Conservation (phyloP, 1,140 invertebrate genomes). For the Diabrotica virgifera region DNA sequence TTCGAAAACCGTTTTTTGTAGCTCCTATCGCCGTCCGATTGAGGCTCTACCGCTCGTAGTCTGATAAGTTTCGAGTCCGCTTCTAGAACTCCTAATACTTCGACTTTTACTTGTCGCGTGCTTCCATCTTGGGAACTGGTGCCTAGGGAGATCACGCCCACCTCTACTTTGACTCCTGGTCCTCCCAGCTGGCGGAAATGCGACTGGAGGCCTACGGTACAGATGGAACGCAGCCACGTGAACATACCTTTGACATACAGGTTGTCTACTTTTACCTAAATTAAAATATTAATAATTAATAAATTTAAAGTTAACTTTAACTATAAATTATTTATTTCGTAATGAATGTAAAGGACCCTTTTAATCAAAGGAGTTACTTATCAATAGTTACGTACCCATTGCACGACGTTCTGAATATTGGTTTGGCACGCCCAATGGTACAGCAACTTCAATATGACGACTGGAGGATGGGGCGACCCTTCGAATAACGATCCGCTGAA, state of each 20-base stretch:
- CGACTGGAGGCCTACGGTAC: constrained; percentile 74
- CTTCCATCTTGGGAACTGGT: constrained; percentile 81
- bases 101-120: constrained; percentile 80
- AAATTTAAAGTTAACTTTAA: neutral
- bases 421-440: constrained; percentile 91
- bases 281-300: constrained; percentile 22
- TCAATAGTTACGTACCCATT: constrained; percentile 61
- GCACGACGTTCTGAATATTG: constrained; percentile 79
- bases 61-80: constrained; percentile 69
- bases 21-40: constrained; percentile 70
- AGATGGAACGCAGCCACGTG: constrained; percentile 72
- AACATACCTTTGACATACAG: constrained; percentile 75
- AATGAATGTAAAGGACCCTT: too few relatives aligned
- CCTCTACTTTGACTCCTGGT: constrained; percentile 61
- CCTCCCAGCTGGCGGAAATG: constrained; percentile 71
- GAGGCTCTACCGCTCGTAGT: constrained; percentile 76
- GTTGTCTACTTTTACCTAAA: constrained; percentile 71
- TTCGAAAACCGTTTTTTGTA: constrained; percentile 73
- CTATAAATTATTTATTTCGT: too few relatives aligned
- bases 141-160: constrained; percentile 85
- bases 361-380: too few relatives aligned
- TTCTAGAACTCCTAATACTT: constrained; percentile 83
- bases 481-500: constrained; percentile 85
- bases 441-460: constrained; percentile 75
- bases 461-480: constrained; percentile 74